A percentile compares a stretch with the other conserved stretches of the same genome.
Evolutionary conservation across 2,797 vertebrate species (phyloP).

Genomic region (Macropus fuliginosus): DNA sequence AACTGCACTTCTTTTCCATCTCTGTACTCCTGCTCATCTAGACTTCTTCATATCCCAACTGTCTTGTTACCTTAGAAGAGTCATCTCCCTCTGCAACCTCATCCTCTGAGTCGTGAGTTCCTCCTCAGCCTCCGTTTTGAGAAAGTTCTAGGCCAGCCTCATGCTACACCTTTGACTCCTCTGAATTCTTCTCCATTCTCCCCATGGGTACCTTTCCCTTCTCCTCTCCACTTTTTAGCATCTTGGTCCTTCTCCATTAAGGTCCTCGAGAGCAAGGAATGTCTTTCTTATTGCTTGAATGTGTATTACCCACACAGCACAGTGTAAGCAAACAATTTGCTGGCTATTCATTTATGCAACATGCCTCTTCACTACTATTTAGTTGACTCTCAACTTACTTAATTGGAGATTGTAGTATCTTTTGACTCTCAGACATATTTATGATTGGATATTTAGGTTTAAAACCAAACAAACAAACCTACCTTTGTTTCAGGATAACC

Average conservation of each 20-base stretch:
- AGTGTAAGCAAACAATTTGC: background rate
- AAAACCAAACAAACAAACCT: background rate
- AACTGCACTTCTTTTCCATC: background rate
- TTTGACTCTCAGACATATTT: background rate
- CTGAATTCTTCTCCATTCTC: background rate
- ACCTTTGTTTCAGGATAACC: background rate
- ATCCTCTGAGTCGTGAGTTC: background rate
- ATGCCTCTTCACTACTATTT: background rate
- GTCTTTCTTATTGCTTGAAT: background rate
- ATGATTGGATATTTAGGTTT: background rate
- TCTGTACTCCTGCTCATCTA: background rate
- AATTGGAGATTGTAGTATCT: background rate
- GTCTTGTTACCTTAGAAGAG: background rate
- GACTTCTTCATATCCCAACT: background rate
- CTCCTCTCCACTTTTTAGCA: background rate
- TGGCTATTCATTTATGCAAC: background rate
- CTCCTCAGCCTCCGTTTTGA: background rate
- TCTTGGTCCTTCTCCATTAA: background rate
- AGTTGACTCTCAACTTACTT: background rate
- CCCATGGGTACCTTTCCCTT: background rate
- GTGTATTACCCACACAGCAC: background rate
- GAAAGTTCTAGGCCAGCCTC: background rate
- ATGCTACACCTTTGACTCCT: background rate
- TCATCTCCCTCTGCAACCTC: background rate
- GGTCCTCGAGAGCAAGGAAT: background rate